Evolutionary conservation across 2,797 vertebrate genomes (phyloP).

Genomic region (Gallinago nigripennis): DNA sequence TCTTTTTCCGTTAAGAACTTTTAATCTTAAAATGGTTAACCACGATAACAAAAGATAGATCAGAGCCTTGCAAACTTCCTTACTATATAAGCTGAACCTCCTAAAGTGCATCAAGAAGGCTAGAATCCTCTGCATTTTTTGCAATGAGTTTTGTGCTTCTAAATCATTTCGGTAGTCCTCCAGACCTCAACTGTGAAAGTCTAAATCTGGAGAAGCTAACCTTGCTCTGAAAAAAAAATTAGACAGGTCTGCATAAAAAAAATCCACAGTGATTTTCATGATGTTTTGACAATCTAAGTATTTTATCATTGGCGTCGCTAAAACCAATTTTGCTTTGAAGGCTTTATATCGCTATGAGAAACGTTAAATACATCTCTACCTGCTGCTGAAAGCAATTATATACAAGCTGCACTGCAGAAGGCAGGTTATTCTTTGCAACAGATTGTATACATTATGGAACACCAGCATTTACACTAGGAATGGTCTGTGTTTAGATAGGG

Average conservation of each 20-base stretch:
- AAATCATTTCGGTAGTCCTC: background rate
- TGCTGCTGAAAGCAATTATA: background rate
- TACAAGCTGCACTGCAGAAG: background rate
- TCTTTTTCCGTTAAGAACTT: background rate
- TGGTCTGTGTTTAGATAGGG: background rate
- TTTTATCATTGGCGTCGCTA: background rate
- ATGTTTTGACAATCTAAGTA: background rate
- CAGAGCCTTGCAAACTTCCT: background rate
- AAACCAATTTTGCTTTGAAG: background rate
- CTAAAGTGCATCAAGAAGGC: background rate
- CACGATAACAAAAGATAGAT: background rate
- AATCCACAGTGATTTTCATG: background rate
- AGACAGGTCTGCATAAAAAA: background rate
- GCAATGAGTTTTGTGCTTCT: background rate
- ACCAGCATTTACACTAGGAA: background rate
- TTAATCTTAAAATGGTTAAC: background rate
- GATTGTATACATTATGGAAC: background rate
- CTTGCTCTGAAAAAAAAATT: background rate
- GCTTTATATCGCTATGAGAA: background rate
- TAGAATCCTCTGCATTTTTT: background rate
- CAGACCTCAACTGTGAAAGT: background rate
- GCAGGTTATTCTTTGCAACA: background rate
- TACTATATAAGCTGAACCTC: background rate
- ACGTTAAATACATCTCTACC: background rate
- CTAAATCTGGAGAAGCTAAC: background rate